Evolutionary conservation across 2,113 vertebrate species (phyloP), one percentile per base, ranked within the genome.

Genomic region (Chrysochloris asiatica): DNA sequence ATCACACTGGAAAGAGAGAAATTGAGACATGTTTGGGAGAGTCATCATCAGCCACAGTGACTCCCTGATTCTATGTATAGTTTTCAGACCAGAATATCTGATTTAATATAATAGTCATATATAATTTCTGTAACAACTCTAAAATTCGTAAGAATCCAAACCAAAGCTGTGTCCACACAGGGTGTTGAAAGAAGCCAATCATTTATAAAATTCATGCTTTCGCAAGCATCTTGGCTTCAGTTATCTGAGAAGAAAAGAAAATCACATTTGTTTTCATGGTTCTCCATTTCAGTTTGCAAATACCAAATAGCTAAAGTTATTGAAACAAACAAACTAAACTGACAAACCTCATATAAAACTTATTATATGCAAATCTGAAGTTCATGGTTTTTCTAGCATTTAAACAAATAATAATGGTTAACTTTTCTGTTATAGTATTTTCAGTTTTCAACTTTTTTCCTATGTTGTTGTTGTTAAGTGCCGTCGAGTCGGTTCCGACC

Each of bases 71-170:
- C 69, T 3, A 0, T 2, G 11, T 71, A 6, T 82, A 43, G 43
- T 50, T 94, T 81, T 21, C 16, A 22, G 82, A 14, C 54, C 69
- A 2, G 3, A 17, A 52, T 50, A 72, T 89, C 72, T 75, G 73
- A 63, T n/a, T 82, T 81, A 67, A 17, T 50, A 1, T 77, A 43
- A 6, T 82, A 54, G 13, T 93, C 52, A 24, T 28, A 33, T 71
- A 3, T 61, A 38, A 47, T 81, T 84, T 52, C 33, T 50, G 1
- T 33, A 59, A 77, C 48, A 48, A 30, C n/a, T 76, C 13, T 72
- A 67, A 71, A 93, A 75, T 26, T 86, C 77, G 75, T 65, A 86
- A 92, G 92, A 47, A 89, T 92, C 67, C 79, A 93, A 45, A 91
- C 84, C 82, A 86, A 86, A 78, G 38, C 67, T 45, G 0, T 84